These are phyloP conservation scores for Graphium colonna DNA, from an alignment of 2,888 invertebrate species.

Conservation along the genomic window DNA sequence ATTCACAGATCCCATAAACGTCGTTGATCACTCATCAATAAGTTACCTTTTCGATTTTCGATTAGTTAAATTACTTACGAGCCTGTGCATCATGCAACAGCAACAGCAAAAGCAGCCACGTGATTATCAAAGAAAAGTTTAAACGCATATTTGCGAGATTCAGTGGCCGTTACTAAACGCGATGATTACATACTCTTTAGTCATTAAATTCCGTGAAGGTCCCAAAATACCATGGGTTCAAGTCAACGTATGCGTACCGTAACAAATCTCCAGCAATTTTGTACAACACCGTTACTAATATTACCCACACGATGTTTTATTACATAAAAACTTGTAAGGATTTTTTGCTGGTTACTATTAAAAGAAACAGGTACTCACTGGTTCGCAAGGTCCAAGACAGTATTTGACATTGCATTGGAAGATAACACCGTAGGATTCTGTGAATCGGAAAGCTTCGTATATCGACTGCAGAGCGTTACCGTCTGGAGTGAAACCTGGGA, in stretches of 20 bases:
- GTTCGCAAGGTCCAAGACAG: conserved; percentile 96
- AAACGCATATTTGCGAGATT: background rate
- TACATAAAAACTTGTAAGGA: conserved; percentile 17
- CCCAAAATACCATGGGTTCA: background rate
- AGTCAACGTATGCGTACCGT: conserved; percentile 8
- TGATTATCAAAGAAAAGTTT: no score
- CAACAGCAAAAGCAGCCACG: background rate
- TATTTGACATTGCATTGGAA: conserved; percentile 98
- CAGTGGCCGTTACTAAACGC: background rate
- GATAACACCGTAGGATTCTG: conserved; percentile 97
- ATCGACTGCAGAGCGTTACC: conserved; percentile 94
- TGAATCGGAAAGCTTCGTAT: conserved; percentile 97
- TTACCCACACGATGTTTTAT: conserved; percentile 11
- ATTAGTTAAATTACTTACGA: no score
- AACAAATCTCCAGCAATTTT: conserved; percentile 14
- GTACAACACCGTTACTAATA: conserved; percentile 17
- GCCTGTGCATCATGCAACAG: background rate
- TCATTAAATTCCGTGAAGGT: conserved; percentile 2
- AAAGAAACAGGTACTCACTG: conserved; percentile 79
- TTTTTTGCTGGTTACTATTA: conserved; percentile 15
- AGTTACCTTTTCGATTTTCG: no score
- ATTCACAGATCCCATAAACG: no score
- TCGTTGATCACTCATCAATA: no score
- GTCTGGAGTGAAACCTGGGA: conserved; percentile 94
- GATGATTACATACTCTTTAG: background rate